Evolutionary conservation across 1,140 invertebrate genomes (phyloP).

Genomic region (Drosophila sp.): DNA sequence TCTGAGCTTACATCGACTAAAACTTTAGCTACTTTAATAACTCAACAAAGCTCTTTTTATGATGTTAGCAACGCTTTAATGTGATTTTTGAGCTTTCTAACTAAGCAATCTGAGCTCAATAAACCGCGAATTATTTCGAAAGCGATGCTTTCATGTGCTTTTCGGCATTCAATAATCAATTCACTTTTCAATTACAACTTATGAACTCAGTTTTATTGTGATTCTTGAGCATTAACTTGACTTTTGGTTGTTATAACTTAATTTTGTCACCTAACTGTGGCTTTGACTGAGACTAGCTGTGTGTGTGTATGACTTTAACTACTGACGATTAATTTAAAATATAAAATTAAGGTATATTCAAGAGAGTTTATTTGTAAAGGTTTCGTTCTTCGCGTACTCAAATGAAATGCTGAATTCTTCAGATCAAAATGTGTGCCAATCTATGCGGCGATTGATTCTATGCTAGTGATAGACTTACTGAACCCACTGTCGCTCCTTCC

Average conservation of each 20-base stretch:
- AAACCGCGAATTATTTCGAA: too few relatives aligned
- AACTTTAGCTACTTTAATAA: too few relatives aligned
- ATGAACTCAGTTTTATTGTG: conserved; percentile 2
- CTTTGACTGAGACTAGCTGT: conserved; percentile 62
- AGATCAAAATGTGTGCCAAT: conserved; percentile 29
- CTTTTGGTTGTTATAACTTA: conserved; percentile 14
- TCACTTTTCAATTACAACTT: too few relatives aligned
- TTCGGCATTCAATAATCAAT: too few relatives aligned
- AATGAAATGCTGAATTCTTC: conserved; percentile 19
- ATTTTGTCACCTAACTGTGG: conserved; percentile 42
- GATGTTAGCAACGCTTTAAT: neutral
- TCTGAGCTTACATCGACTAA: conserved; percentile 2
- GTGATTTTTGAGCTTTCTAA: neutral
- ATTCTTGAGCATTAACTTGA: neutral
- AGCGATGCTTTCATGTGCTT: too few relatives aligned
- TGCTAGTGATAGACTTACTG: conserved; percentile 80
- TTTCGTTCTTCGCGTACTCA: conserved; percentile 57
- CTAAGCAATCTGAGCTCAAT: too few relatives aligned
- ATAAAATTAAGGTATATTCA: conserved; percentile 2
- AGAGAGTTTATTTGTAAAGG: conserved; percentile 45
- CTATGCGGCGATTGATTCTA: conserved; percentile 37
- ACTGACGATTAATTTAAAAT: conserved; percentile 30
- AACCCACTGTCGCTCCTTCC: conserved; percentile 15
- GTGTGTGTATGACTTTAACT: conserved; percentile 46
- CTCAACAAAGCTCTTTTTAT: neutral